phyloP scores from a whole-genome alignment of 2,113 vertebrate genomes.

The Nycticryphes semicollaris region DNA sequence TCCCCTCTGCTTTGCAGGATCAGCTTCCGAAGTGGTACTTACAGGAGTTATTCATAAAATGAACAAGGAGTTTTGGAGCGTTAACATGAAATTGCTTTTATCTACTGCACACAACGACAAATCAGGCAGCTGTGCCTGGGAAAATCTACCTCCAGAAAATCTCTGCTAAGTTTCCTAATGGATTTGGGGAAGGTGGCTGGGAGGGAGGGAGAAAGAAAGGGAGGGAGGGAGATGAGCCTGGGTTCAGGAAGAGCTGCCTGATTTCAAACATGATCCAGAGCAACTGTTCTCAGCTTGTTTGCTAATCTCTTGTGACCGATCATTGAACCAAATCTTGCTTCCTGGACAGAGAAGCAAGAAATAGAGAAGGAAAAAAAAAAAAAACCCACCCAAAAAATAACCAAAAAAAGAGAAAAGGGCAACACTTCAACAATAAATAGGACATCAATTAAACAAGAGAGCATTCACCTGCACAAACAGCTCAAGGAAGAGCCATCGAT shows the following conservation, averaged over 20 bases:
- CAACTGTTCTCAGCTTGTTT: conserved; percentile 35
- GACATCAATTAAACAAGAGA: background rate
- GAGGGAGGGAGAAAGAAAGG: background rate
- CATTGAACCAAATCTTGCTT: background rate
- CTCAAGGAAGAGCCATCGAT: background rate
- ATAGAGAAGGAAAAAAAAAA: background rate
- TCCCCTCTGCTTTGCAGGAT: background rate
- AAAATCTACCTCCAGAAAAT: background rate
- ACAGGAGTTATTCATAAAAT: conserved; percentile 10
- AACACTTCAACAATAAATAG: background rate
- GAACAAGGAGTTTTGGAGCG: conserved; percentile 11
- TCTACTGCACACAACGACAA: background rate
- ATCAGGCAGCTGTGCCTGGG: background rate
- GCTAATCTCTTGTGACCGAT: background rate
- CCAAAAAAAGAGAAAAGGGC: background rate
- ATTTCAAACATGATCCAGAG: background rate
- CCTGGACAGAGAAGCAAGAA: background rate
- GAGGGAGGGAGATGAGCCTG: background rate
- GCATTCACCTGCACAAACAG: background rate
- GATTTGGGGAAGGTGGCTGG: background rate
- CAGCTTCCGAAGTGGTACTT: background rate
- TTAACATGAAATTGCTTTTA: conserved; percentile 49
- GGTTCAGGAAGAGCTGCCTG: background rate
- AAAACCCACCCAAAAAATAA: no score
- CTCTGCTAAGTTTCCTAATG: background rate